phyloP scores from a whole-genome alignment of 1,140 invertebrate genomes.

The Rhizoglyphus robini region DNA sequence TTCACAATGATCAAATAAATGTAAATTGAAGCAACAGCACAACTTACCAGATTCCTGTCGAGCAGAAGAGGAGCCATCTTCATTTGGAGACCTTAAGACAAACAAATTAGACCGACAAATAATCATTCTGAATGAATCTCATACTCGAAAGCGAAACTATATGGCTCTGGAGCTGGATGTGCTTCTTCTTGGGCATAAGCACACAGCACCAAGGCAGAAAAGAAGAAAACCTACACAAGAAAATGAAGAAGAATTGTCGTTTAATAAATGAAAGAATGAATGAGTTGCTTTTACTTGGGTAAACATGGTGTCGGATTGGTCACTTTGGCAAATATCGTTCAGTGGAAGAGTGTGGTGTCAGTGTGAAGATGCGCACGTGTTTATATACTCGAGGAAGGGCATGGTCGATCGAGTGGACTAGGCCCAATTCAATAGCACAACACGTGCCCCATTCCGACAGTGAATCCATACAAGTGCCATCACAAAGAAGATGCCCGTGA shows the following conservation, averaged over 20 bases:
- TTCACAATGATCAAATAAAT: background rate
- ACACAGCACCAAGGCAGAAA: background rate
- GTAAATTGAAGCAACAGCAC: background rate
- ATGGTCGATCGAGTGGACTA: no score
- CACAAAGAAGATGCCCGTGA: no score
- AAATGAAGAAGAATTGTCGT: background rate
- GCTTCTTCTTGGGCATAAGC: background rate
- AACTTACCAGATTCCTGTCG: conserved; percentile 17
- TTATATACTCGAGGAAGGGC: no score
- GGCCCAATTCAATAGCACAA: no score
- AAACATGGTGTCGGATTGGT: no score
- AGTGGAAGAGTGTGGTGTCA: no score
- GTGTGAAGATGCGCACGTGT: no score
- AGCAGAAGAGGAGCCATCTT: conserved; percentile 9
- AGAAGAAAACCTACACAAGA: background rate
- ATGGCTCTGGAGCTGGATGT: conserved; percentile 19
- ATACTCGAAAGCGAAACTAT: conserved; percentile 6
- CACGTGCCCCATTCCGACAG: no score
- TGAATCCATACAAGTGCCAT: no score
- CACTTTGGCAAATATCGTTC: no score
- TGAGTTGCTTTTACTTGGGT: no score
- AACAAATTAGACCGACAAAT: background rate
- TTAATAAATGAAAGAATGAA: no score
- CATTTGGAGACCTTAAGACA: conserved; percentile 15
- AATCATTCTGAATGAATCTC: background rate